A percentile compares a stretch with the other conserved stretches of the same genome.
These are phyloP conservation scores for Saturnia pavonia DNA, from an alignment of 2,888 invertebrate species.

Conservation along the genomic window DNA sequence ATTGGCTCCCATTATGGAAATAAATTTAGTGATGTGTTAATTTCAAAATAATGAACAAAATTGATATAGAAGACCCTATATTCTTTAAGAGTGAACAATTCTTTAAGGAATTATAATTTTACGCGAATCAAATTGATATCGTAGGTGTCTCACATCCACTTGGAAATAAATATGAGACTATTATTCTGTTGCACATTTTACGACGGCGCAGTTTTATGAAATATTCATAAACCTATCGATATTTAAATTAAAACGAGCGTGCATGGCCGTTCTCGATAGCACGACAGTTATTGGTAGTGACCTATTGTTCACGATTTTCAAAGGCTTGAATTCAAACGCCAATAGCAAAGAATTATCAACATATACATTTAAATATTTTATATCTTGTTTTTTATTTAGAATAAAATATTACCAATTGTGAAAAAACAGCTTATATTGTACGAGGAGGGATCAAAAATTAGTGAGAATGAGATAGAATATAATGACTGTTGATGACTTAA, in stretches of 20 bases:
- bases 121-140: background rate
- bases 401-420: too few relatives aligned
- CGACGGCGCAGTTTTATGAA: background rate
- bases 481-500: too few relatives aligned
- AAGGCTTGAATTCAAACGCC: background rate
- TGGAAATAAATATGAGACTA: background rate
- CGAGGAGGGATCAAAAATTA: too few relatives aligned
- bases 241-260: conserved; percentile 1
- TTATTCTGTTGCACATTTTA: conserved; percentile 2
- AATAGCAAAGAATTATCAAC: background rate
- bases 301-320: background rate
- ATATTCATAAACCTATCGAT: conserved; percentile 1
- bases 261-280: background rate
- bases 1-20: too few relatives aligned
- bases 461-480: too few relatives aligned
- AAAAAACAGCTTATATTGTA: too few relatives aligned
- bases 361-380: background rate
- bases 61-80: background rate
- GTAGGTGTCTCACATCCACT: background rate
- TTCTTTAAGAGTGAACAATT: background rate
- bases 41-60: background rate
- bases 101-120: background rate
- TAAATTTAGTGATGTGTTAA: too few relatives aligned
- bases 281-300: background rate
- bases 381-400: background rate